A percentile compares a stretch with the other conserved stretches of the same genome.
Evolutionary conservation across 2,797 vertebrate species (phyloP).

Genomic region (Pampus argenteus): DNA sequence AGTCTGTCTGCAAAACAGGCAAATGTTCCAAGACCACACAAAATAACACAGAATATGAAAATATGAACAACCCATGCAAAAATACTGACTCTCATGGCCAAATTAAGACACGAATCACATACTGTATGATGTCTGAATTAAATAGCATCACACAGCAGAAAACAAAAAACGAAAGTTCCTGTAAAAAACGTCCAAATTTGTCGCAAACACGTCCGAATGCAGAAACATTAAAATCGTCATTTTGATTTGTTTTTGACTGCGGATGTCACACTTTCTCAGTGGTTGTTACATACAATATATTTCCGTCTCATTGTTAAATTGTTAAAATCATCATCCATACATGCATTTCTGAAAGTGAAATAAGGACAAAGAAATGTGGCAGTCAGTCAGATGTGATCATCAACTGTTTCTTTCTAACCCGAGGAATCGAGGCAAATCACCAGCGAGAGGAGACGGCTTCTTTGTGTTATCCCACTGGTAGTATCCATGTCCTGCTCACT

Average conservation of each 20-base stretch:
- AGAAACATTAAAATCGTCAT: slow-evolving; percentile 9
- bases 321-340: slow-evolving; percentile 77
- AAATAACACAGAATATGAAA: slow-evolving; percentile 26
- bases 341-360: slow-evolving; percentile 80
- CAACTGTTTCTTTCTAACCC: slow-evolving; percentile 59
- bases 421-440: slow-evolving; percentile 60
- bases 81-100: slow-evolving; percentile 28
- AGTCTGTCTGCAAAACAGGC: slow-evolving; percentile 63
- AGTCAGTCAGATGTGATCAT: slow-evolving; percentile 74
- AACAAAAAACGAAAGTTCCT: slow-evolving; percentile 12
- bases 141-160: slow-evolving; percentile 28
- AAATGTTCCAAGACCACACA: slow-evolving; percentile 34
- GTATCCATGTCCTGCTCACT: slow-evolving; percentile 77
- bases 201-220: neutral
- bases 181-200: slow-evolving; percentile 4
- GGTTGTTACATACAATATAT: slow-evolving; percentile 84
- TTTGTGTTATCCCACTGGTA: slow-evolving; percentile 60
- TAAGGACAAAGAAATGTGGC: slow-evolving; percentile 79
- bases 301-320: slow-evolving; percentile 66
- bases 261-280: slow-evolving; percentile 53
- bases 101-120: slow-evolving; percentile 28
- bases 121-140: slow-evolving; percentile 26
- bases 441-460: slow-evolving; percentile 61
- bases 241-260: neutral
- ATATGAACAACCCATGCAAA: slow-evolving; percentile 49